Percentiles rank a stretch among this genome's conserved stretches.
Conservation (phyloP, 2,888 invertebrate species). For the Marasmarcha lunaedactyla region DNA sequence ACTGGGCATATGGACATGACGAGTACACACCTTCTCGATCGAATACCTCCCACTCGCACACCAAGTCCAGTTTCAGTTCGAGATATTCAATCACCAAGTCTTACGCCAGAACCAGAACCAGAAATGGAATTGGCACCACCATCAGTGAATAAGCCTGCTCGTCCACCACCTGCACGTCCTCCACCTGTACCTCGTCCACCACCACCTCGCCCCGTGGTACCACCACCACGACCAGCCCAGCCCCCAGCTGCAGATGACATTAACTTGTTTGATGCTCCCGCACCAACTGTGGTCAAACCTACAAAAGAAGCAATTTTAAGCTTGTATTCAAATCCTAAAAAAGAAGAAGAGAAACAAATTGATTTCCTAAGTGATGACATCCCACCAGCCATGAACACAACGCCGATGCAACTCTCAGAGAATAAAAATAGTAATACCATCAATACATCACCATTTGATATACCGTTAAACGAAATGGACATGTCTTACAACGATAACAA, state of each 20-base stretch:
- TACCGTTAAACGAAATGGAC: not conserved
- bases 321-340: conserved; percentile 60
- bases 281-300: conserved; percentile 57
- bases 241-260: conserved; percentile 58
- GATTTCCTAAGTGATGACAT: conserved; percentile 73
- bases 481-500: not conserved
- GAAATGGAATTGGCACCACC: conserved; percentile 22
- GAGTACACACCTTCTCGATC: conserved; percentile 84
- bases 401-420: conserved; percentile 51
- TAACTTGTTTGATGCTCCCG: conserved; percentile 71
- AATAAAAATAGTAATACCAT: conserved; percentile 14
- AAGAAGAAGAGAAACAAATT: conserved; percentile 47
- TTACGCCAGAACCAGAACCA: conserved; percentile 75
- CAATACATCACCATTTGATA: not conserved
- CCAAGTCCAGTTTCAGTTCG: conserved; percentile 89
- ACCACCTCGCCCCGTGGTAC: conserved; percentile 48
- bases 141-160: conserved; percentile 44
- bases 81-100: conserved; percentile 86
- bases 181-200: conserved; percentile 36
- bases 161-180: conserved; percentile 36
- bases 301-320: conserved; percentile 73
- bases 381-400: conserved; percentile 32
- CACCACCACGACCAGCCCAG: conserved; percentile 58
- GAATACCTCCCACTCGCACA: conserved; percentile 86
- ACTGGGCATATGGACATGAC: conserved; percentile 91